phyloP scores from a whole-genome alignment of 2,888 invertebrate genomes.

The Harpagoxenus sublaevis region DNA sequence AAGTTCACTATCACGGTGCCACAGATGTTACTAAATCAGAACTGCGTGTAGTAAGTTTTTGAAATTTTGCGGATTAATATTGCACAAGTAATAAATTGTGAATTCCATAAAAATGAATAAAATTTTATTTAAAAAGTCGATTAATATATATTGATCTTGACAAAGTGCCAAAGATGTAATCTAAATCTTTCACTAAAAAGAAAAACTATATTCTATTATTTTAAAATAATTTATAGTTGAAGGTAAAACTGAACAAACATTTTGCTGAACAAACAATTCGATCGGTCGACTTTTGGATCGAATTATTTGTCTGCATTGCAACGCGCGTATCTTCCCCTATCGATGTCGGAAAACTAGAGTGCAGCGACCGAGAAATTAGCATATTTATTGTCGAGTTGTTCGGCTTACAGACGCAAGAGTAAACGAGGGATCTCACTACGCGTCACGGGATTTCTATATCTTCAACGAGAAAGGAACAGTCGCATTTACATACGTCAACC shows the following conservation, averaged over 20 bases:
- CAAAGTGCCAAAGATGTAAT: no score
- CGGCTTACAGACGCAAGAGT: neutral
- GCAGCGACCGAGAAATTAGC: conserved; percentile 34
- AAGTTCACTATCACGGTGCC: conserved; percentile 12
- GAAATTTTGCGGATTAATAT: neutral
- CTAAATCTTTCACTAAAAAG: neutral
- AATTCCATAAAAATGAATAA: neutral
- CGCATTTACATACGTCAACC: conserved; percentile 33
- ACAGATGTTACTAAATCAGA: neutral
- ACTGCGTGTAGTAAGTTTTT: neutral
- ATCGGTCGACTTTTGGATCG: neutral
- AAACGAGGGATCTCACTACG: neutral
- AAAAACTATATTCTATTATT: neutral
- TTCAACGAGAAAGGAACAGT: conserved; percentile 24
- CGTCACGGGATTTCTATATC: conserved; percentile 29
- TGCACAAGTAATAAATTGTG: neutral
- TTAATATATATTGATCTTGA: neutral
- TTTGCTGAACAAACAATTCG: neutral
- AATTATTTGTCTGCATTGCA: neutral
- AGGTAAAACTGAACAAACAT: neutral
- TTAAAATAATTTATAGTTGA: neutral
- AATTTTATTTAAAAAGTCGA: neutral
- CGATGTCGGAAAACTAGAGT: conserved; percentile 20
- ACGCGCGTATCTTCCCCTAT: neutral
- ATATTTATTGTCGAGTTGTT: conserved; percentile 19